Evolutionary conservation across 1,140 invertebrate species (phyloP).

Genomic region (Octopus sinensis): DNA sequence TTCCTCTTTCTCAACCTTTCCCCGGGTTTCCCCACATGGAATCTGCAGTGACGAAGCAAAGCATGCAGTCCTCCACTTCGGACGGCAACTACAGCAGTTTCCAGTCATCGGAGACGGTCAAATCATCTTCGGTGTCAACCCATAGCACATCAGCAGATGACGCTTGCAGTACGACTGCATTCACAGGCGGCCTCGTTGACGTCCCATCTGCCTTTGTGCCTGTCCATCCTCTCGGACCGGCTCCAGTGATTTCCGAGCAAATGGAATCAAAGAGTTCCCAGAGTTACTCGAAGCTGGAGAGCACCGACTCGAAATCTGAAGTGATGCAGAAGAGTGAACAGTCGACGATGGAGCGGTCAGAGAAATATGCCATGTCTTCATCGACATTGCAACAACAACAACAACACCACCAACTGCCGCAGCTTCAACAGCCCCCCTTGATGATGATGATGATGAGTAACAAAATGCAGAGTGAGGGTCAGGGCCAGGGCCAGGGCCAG

Average conservation of each 20-base stretch:
- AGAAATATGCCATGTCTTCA: background rate
- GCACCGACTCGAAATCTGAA: background rate
- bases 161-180: background rate
- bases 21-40: background rate
- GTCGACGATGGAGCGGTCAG: background rate
- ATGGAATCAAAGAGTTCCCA: background rate
- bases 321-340: background rate
- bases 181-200: background rate
- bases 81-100: background rate
- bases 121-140: background rate
- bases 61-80: background rate
- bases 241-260: background rate
- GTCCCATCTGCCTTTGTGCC: background rate
- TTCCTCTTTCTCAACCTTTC: background rate
- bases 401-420: background rate
- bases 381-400: background rate
- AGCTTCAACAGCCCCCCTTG: background rate
- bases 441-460: background rate
- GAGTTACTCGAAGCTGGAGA: background rate
- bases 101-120: background rate
- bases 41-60: background rate
- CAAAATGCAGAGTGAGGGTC: too few relatives aligned
- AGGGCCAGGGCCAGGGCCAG: too few relatives aligned
- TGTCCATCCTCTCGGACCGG: background rate
- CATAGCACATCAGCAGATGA: background rate